These are phyloP conservation scores for Glyphotaelius pellucidus DNA, from an alignment of 2,888 invertebrate species.

Conservation along the genomic window DNA sequence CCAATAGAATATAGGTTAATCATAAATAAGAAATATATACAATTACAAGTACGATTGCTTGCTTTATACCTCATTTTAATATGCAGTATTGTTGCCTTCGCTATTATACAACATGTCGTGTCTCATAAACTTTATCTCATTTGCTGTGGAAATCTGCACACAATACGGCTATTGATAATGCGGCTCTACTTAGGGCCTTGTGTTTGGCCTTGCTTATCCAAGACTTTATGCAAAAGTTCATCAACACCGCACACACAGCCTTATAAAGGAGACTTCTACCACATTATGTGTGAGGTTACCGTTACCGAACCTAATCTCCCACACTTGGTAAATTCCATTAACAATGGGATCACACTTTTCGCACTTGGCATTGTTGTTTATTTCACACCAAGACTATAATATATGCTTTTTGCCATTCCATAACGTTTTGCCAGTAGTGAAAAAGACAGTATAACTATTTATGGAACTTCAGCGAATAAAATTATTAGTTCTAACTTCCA, in stretches of 20 bases:
- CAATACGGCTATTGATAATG: background rate
- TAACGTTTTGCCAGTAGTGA: background rate
- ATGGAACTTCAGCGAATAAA: background rate
- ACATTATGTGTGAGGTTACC: background rate
- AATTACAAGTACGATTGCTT: background rate
- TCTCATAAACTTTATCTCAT: background rate
- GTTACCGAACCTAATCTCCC: constrained; percentile 49
- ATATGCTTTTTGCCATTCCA: background rate
- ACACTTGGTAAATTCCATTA: constrained; percentile 58
- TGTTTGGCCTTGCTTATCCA: constrained; percentile 20
- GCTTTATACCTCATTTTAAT: background rate
- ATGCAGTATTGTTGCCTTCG: background rate
- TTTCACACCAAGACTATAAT: background rate
- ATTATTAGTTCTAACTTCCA: background rate
- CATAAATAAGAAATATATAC: background rate
- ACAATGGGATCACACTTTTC: constrained; percentile 53
- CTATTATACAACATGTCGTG: background rate
- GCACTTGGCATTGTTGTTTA: background rate
- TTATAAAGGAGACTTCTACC: background rate
- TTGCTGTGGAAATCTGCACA: constrained; percentile 9
- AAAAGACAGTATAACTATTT: background rate
- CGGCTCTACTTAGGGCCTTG: background rate
- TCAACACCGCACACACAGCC: constrained; percentile 6
- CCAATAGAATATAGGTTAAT: background rate
- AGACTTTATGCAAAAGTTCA: constrained; percentile 3